Base-by-base conservation (phyloP, 2,888 invertebrate genomes). In the Stratiomys singularior region DNA sequence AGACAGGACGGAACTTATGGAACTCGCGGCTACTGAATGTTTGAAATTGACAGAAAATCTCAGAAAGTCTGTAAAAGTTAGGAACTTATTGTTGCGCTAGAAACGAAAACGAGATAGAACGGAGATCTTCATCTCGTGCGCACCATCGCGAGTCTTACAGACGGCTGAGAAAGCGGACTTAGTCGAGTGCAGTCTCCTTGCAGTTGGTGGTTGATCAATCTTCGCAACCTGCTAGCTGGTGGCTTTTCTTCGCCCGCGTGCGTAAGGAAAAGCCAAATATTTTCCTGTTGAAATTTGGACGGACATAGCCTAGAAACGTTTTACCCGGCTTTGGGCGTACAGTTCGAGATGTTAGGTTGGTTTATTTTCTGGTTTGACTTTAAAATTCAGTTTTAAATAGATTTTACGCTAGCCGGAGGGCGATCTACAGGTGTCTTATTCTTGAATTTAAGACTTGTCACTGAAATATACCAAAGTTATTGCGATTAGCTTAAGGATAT, bases 271-370 rank as follows among this genome's bases (percentile, higher is more conserved):
- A 60, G 58, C 58, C 58, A 60, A 25, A 23, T 9, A 37, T 13
- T 52, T 52, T 52, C 52, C 3, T 52, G 18, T 52, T 52, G 52
- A 52, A 52, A 52, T 18, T 52, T 52, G 52, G 52, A 52, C 15
- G n/a, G 52, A 64, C 7, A 64, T 21, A 30, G 23, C 64, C n/a
- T 30, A 30, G 30, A 37, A 37, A 44, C 67, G 67, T 67, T 46
- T 56, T 72, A 72, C n/a, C 27, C 56, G 30, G 72, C 21, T 72
- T 72, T 47, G 25, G 74, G 74, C 25, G n/a, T 60, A 60, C 18
- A 30, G 21, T 15, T 74, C 74, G 58, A 60, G 25, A 74, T 74
- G 74, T 30, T 74, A 60, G 74, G 74, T 74, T 58, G 2, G 74
- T 74, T 37, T 5, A 4, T n/a, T 30, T 64, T 63, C 18, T 63